Evolutionary conservation across 2,113 vertebrate genomes (phyloP), one percentile per base, ranked within the genome.

Genomic region (Paedocypris sp.): DNA sequence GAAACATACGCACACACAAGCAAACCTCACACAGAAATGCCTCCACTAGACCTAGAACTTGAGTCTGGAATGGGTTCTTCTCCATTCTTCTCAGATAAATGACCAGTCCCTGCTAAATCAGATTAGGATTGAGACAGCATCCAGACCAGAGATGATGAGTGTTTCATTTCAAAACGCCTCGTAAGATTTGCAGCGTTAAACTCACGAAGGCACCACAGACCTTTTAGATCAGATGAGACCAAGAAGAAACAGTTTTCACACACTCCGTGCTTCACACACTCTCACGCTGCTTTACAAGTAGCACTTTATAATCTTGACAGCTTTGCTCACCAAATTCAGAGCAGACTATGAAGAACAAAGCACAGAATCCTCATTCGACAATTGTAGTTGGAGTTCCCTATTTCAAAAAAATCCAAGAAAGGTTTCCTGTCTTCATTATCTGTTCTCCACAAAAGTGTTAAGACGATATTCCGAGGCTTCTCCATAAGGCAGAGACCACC

Each of bases 361-460:
- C 78, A 71, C 69, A 74, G 59, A 69, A 74, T 71, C 64, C 35
- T 13, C 69, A 59, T 71, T 64, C 76, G 51, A 67, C 75, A n/a
- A 74, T 77, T 76, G 42, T 68, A 75, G 81, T 78, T 72, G 66
- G 28, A 60, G 70, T 66, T 67, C 62, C 74, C 68, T 53, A 46
- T 66, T 64, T 3, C 61, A 73, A 63, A 80, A n/a, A n/a, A n/a
- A n/a, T n/a, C n/a, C n/a, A n/a, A 71, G 64, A 71, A 65, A 31
- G 62, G 39, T 60, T 75, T 32, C 9, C 23, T 9, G 11, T 16
- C 42, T 45, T 5, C 46, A 56, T 67, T 74, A 51, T 76, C 52
- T 68, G 62, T 66, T 70, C 63, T 28, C 62, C 66, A 69, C 23
- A 9, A 64, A 69, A 72, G 74, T 63, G 38, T 74, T 26, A 49